phyloP scores from a whole-genome alignment of 1,140 invertebrate genomes.

The Pristionchus pacificus region DNA sequence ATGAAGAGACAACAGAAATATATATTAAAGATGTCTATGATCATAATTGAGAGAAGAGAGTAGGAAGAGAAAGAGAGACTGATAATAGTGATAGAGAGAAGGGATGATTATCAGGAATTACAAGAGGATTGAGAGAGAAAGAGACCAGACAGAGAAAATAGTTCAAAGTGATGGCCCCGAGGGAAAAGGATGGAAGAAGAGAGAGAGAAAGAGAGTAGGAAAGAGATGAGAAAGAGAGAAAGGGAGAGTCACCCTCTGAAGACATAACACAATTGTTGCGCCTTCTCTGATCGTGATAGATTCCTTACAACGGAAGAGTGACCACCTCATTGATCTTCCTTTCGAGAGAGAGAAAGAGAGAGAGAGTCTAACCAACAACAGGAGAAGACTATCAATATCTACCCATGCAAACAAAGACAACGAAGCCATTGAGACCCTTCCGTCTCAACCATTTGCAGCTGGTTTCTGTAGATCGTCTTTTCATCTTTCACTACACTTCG shows the following conservation, averaged over 20 bases:
- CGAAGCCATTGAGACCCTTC: not conserved
- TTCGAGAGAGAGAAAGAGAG: not conserved
- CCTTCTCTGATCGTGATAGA: not conserved
- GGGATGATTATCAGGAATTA: not conserved
- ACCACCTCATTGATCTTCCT: not conserved
- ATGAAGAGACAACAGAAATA: not conserved
- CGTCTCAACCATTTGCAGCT: no score
- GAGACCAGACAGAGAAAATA: slow-evolving; percentile 1
- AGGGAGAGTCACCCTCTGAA: not conserved
- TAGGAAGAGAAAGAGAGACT: not conserved
- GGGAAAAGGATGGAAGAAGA: slow-evolving; percentile 30
- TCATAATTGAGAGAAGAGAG: no score
- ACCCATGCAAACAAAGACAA: not conserved
- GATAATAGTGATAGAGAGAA: not conserved
- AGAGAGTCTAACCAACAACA: not conserved
- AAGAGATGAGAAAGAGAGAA: not conserved
- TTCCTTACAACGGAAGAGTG: not conserved
- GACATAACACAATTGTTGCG: not conserved
- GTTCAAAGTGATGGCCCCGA: slow-evolving; percentile 33
- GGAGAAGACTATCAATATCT: not conserved
- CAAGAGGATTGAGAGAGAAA: not conserved
- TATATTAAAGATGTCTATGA: not conserved
- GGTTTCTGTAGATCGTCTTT: not conserved
- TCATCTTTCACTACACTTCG: not conserved
- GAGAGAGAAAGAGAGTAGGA: slow-evolving; percentile 9